Evolutionary conservation across 2,888 invertebrate genomes (phyloP).

Genomic region (Oscheius sp.): DNA sequence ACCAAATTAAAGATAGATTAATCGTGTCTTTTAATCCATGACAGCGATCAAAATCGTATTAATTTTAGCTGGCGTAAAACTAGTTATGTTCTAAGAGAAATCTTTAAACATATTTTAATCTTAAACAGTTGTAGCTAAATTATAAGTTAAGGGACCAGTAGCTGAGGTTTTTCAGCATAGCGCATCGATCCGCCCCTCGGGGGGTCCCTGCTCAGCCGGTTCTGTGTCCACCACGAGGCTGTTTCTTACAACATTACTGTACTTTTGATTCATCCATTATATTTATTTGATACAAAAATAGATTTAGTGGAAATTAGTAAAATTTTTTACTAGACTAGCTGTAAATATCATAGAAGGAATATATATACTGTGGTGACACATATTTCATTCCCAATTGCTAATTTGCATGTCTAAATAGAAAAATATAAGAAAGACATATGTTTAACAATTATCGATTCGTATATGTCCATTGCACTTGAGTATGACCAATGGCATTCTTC

Average conservation of each 20-base stretch:
- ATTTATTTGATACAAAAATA: no score
- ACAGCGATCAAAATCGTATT: constrained; percentile 17
- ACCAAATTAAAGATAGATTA: no score
- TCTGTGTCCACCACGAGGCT: no score
- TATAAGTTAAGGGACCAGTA: background rate
- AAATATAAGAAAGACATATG: no score
- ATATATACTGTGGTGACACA: no score
- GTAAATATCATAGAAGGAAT: no score
- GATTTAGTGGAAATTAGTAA: no score
- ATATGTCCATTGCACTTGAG: constrained; percentile 18
- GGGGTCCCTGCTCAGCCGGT: constrained; percentile 29
- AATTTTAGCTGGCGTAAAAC: background rate
- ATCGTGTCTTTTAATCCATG: background rate
- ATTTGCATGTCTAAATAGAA: no score
- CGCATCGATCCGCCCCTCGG: constrained; percentile 29
- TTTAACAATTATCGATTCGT: constrained; percentile 24
- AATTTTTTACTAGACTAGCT: no score
- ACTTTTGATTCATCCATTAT: no score
- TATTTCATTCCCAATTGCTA: no score
- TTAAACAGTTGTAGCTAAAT: no score
- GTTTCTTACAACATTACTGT: constrained; percentile 7
- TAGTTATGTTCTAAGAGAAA: background rate
- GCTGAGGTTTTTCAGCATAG: constrained; percentile 20
- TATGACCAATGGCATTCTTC: constrained; percentile 15
- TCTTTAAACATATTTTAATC: background rate